Base-by-base conservation (phyloP, 2,888 invertebrate genomes). In the Cantharis rufa region DNA sequence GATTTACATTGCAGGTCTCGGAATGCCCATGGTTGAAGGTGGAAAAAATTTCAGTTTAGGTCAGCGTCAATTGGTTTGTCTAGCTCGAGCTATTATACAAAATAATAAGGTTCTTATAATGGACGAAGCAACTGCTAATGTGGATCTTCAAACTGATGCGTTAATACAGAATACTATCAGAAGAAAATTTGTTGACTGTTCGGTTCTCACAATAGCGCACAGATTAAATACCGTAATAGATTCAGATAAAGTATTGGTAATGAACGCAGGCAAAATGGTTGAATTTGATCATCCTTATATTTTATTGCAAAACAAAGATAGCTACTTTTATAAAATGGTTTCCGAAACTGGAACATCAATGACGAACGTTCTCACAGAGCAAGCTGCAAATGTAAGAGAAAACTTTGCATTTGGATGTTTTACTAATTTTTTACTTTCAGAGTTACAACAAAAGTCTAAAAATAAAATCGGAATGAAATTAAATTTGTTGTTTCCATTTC, bases 101-200 rank as follows among this genome's bases (percentile, higher is more conserved):
- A 93, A 94, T 83, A 94, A 94, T 83, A 93, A 92, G 82, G 92
- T 97, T 81, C 90, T 97, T 2, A 92, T 97, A 24, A 89, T 97
- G 68, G 97, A 97, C 83, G 97, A 97, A 88, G 96, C 97, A 15
- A 97, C 97, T 0, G 96, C 96, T 4, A 97, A 96, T 86, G 96
- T 97, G 0, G 96, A 97, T 88, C 94, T 62, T 69, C 83, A 83
- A 75, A 95, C 95, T 68, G 95, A 95, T 84, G 91, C 90, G 1
- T 87, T 95, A n/a, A 95, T 96, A 80, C 95, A 95, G 85, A 89
- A 89, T 28, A 94, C 94, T 0, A 95, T 96, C 76, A 89, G 94
- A 78, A 89, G 89, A 69, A 94, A 94, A 85, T 95, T 95, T 84
- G 90, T 90, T 1, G 89, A 91, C 15, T 95, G 95, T 85, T 95